These are phyloP conservation scores for Lasiommata megera DNA, from an alignment of 2,888 invertebrate genomes.

Conservation along the genomic window DNA sequence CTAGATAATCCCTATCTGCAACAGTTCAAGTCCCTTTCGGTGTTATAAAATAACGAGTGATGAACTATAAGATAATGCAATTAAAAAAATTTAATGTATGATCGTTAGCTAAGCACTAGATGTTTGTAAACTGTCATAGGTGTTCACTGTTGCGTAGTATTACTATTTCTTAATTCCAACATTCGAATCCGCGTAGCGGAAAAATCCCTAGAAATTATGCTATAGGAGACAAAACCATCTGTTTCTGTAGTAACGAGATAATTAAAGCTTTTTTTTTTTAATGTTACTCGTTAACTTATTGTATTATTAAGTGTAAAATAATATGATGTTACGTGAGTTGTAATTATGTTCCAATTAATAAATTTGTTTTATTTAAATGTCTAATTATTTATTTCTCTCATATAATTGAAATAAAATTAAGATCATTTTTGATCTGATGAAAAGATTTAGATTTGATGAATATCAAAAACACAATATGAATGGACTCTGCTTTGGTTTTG, in stretches of 20 bases:
- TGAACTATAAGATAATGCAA: no score
- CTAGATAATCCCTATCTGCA: no score
- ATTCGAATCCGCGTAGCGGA: conserved; percentile 26
- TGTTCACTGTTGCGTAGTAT: conserved; percentile 23
- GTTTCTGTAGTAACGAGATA: conserved; percentile 24
- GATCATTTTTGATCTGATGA: no score
- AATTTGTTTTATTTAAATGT: conserved; percentile 13
- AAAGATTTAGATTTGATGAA: no score
- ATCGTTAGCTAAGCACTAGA: not conserved
- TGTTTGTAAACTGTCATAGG: not conserved
- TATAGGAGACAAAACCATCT: conserved; percentile 5
- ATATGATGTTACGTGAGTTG: conserved; percentile 38
- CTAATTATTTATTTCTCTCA: no score
- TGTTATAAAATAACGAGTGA: no score
- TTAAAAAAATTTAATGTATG: no score
- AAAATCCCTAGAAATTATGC: conserved; percentile 16
- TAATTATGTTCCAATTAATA: conserved; percentile 28
- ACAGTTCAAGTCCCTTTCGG: no score
- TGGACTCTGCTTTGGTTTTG: no score
- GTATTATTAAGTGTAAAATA: conserved; percentile 38
- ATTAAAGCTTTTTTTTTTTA: conserved; percentile 18
- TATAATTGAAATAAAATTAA: no score
- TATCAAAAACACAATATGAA: no score
- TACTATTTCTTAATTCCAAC: conserved; percentile 18
- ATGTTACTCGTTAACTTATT: conserved; percentile 34